A percentile compares a stretch with the other conserved stretches of the same genome.
These are phyloP conservation scores for Carassius auratus DNA, from an alignment of 2,113 vertebrate genomes.

Conservation along the genomic window DNA sequence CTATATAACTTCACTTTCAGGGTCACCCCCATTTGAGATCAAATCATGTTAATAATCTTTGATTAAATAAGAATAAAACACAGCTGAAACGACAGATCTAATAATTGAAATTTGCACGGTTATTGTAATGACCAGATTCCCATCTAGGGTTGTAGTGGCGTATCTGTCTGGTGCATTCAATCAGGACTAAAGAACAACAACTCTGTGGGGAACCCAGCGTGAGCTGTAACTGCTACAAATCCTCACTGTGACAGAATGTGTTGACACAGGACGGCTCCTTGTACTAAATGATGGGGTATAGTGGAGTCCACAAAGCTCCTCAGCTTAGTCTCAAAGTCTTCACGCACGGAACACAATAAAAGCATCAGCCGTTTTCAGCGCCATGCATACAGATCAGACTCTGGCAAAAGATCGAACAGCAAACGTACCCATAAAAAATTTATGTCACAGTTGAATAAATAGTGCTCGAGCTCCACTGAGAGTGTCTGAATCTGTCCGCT, in stretches of 20 bases:
- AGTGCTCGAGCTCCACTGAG: conserved; percentile 22
- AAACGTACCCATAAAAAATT: conserved; percentile 37
- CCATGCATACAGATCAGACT: conserved; percentile 17
- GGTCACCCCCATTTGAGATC: conserved; percentile 5
- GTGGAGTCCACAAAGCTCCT: neutral
- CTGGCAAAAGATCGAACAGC: conserved; percentile 27
- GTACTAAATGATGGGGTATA: conserved; percentile 18
- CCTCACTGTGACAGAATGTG: conserved; percentile 29
- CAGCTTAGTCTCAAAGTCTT: conserved; percentile 31
- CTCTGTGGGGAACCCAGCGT: neutral
- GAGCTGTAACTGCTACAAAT: conserved; percentile 25
- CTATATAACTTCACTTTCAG: conserved; percentile 28
- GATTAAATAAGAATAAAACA: conserved; percentile 32
- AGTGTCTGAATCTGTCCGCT: conserved; percentile 33
- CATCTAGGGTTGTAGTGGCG: neutral
- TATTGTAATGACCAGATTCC: conserved; percentile 22
- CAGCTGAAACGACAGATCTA: neutral
- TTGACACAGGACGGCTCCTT: conserved; percentile 2
- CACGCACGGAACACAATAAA: conserved; percentile 9
- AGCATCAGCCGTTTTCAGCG: conserved; percentile 26
- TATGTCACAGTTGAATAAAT: conserved; percentile 26
- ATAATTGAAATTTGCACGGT: conserved; percentile 35
- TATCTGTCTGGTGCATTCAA: conserved; percentile 1
- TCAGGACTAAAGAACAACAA: neutral
- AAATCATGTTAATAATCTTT: conserved; percentile 46